Percentiles rank a stretch among this genome's conserved stretches.
Evolutionary conservation across 1,140 invertebrate species (phyloP).

Genomic region (Solenopsis fugax): DNA sequence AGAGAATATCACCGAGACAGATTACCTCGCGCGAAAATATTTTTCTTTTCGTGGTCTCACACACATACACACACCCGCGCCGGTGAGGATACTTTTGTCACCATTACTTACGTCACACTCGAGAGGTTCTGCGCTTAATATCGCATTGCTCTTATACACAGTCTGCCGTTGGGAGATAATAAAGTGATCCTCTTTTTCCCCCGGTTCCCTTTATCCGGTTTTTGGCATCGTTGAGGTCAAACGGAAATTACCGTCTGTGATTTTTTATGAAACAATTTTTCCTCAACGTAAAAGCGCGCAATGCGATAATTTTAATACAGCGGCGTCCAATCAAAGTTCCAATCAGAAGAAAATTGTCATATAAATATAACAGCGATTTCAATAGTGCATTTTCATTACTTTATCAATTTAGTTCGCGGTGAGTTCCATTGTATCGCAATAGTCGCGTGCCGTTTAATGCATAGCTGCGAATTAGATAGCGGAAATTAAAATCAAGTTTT

Average conservation of each 20-base stretch:
- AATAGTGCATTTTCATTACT: not conserved
- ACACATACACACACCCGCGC: not conserved
- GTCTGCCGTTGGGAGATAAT: conserved; percentile 64
- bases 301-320: not conserved
- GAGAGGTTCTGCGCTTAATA: conserved; percentile 61
- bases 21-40: conserved; percentile 62
- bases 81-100: conserved; percentile 46
- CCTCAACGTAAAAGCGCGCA: not conserved
- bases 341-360: not conserved
- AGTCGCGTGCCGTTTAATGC: not conserved
- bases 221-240: conserved; percentile 46
- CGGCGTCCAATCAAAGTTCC: not conserved
- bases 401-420: not conserved
- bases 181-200: conserved; percentile 55
- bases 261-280: conserved; percentile 37
- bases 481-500: conserved; percentile 36
- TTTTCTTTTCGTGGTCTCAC: conserved; percentile 45
- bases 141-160: conserved; percentile 67
- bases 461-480: conserved; percentile 10
- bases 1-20: conserved; percentile 57
- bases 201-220: conserved; percentile 33
- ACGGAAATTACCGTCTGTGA: conserved; percentile 45
- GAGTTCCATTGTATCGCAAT: not conserved
- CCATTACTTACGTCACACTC: conserved; percentile 45
- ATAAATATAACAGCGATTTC: conserved; percentile 5